phyloP scores from a whole-genome alignment of 2,797 vertebrate species.

The Coilia nasus region DNA sequence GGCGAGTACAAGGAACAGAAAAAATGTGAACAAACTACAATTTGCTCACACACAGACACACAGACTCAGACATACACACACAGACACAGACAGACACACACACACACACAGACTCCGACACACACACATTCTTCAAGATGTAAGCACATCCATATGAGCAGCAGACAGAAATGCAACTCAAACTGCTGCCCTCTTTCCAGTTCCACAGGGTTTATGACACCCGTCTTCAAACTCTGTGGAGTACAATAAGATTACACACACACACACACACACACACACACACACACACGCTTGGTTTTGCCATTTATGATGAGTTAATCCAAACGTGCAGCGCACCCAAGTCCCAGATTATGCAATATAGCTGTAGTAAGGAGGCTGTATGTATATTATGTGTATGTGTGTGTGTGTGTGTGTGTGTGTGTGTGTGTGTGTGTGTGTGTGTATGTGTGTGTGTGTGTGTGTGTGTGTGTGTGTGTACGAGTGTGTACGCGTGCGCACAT shows the following conservation, averaged over 20 bases:
- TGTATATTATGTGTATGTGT: conserved; percentile 3
- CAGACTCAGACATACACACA: too few species aligned
- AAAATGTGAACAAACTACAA: background rate
- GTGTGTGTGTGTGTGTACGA: too few species aligned
- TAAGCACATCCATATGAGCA: background rate
- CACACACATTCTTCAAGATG: background rate
- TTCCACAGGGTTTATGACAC: background rate
- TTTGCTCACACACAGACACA: background rate
- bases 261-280: conserved; percentile 20
- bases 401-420: background rate
- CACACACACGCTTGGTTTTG: conserved; percentile 42
- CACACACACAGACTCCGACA: background rate
- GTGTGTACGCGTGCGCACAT: background rate
- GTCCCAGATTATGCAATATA: background rate
- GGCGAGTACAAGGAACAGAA: background rate
- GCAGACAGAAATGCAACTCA: background rate
- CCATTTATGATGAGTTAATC: conserved; percentile 72
- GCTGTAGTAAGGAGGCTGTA: background rate
- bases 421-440: too few species aligned
- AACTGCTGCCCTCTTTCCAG: background rate
- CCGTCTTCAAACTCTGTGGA: conserved; percentile 7
- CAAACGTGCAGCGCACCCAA: conserved; percentile 60
- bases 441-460: too few species aligned
- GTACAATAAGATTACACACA: conserved; percentile 31
- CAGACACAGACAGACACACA: background rate